Evolutionary conservation across 2,888 invertebrate genomes (phyloP).

Genomic region (Cacoxenus indagator): DNA sequence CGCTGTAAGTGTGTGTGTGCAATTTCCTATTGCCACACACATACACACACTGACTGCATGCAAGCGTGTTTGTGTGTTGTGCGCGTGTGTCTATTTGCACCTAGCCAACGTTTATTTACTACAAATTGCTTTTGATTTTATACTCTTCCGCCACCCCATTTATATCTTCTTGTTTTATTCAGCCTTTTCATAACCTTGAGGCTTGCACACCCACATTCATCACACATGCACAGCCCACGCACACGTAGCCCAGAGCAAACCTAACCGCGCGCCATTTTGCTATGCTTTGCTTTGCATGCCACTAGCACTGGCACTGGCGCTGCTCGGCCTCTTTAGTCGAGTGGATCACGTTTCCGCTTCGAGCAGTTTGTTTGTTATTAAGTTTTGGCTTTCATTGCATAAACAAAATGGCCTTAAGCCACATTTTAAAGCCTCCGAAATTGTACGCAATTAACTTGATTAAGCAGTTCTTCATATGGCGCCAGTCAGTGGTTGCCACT

Average conservation of each 20-base stretch:
- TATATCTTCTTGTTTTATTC: not conserved
- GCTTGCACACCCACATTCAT: not conserved
- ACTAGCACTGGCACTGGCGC: not conserved
- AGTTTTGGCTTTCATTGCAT: conserved; percentile 9
- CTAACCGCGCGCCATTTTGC: not conserved
- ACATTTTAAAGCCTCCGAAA: too few relatives aligned
- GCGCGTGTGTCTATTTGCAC: conserved; percentile 30
- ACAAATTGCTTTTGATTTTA: conserved; percentile 40
- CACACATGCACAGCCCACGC: not conserved
- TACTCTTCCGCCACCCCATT: not conserved
- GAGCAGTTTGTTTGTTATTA: conserved; percentile 15
- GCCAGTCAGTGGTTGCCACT: too few relatives aligned
- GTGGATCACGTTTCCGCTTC: conserved; percentile 16
- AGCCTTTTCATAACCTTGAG: not conserved
- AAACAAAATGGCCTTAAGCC: not conserved
- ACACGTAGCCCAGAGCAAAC: not conserved
- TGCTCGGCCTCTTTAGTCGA: not conserved
- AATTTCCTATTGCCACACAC: not conserved
- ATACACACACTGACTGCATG: not conserved
- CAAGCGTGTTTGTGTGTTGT: conserved; percentile 3
- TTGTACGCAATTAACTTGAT: too few relatives aligned
- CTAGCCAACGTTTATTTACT: conserved; percentile 38
- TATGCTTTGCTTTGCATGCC: not conserved
- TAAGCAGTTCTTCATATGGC: too few relatives aligned
- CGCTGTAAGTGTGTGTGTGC: not conserved